phyloP scores from a whole-genome alignment of 35 echinoderm and acorn worm genomes.

The Acanthaster planci region DNA sequence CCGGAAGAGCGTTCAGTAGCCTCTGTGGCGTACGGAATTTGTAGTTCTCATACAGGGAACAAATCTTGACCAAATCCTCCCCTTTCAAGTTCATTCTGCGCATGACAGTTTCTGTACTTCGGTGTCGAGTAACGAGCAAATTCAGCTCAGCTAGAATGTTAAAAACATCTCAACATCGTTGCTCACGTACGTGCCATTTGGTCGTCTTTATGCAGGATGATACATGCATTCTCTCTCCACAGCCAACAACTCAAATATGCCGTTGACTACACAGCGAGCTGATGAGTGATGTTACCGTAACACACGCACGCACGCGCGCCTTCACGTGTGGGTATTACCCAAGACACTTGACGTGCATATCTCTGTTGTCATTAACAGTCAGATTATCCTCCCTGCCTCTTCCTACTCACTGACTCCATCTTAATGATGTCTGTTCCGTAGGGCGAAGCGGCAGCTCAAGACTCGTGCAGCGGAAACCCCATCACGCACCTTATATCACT shows the following conservation, averaged over 20 bases:
- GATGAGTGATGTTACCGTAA: conserved; percentile 8
- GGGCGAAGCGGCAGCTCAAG: neutral
- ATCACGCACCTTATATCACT: too few species aligned
- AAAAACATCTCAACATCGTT: too few species aligned
- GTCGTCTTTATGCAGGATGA: too few species aligned
- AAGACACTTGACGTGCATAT: conserved; percentile 6
- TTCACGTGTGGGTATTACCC: neutral
- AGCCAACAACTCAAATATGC: neutral
- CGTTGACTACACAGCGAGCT: neutral
- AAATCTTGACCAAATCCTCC: conserved; percentile 4
- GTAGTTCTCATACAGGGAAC: conserved; percentile 11
- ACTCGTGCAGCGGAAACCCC: too few species aligned
- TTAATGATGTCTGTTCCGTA: neutral
- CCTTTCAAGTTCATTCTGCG: neutral
- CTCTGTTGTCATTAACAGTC: neutral
- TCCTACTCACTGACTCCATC: neutral
- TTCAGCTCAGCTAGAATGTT: too few species aligned
- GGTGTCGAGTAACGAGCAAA: too few species aligned
- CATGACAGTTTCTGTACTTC: too few species aligned
- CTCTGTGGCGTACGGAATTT: conserved; percentile 15
- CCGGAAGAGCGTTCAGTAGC: neutral
- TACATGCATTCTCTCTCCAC: neutral
- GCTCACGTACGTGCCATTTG: too few species aligned
- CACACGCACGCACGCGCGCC: neutral
- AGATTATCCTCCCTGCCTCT: neutral